Evolutionary conservation across 2,888 invertebrate species (phyloP).

Genomic region (Slavum lentiscoides): DNA sequence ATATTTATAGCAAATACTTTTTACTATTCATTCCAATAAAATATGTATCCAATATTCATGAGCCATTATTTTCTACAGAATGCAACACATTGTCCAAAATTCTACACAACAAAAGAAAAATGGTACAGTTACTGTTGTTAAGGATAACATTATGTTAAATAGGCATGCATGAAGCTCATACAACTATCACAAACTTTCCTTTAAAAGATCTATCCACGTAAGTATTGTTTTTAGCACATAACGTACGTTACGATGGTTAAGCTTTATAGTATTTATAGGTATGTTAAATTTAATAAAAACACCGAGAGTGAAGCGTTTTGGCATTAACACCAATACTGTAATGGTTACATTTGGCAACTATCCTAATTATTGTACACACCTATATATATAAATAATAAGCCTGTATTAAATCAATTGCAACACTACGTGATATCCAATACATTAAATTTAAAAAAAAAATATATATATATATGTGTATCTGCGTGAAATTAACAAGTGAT

Average conservation of each 20-base stretch:
- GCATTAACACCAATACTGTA: not conserved
- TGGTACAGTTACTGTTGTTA: not conserved
- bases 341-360: slow-evolving; percentile 39
- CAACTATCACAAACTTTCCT: slow-evolving; percentile 42
- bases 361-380: slow-evolving; percentile 32
- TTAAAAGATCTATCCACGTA: slow-evolving; percentile 15
- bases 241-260: slow-evolving; percentile 5
- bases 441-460: not conserved
- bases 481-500: slow-evolving; percentile 26
- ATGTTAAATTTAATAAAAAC: slow-evolving; percentile 19
- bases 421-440: slow-evolving; percentile 27
- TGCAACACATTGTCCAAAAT: not conserved
- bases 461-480: not conserved
- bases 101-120: not conserved
- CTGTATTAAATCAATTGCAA: slow-evolving; percentile 42
- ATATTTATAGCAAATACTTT: no score
- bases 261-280: not conserved
- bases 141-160: slow-evolving; percentile 1
- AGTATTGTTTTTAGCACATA: slow-evolving; percentile 28
- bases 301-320: slow-evolving; percentile 17
- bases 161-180: slow-evolving; percentile 23
- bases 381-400: slow-evolving; percentile 32
- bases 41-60: no score
- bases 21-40: no score
- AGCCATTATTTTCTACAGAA: not conserved